Conservation (phyloP, 2,888 invertebrate genomes). For the Deilephila elpenor region DNA sequence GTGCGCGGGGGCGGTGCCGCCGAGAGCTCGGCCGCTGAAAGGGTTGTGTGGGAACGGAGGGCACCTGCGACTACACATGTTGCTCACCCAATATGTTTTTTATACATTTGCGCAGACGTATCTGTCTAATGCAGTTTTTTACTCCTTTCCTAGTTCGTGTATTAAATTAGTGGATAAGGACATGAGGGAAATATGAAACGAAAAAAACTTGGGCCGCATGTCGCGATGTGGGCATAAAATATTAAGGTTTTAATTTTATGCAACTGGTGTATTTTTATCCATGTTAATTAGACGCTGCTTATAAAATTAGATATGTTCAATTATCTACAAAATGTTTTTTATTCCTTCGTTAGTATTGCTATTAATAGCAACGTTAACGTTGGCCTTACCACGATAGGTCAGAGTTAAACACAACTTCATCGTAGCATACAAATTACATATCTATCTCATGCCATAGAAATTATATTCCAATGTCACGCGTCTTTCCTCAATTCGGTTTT, state of each 20-base stretch:
- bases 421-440: conserved; percentile 2
- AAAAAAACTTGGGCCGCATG: conserved; percentile 12
- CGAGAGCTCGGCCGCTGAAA: conserved; percentile 75
- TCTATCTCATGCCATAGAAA: conserved; percentile 6
- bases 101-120: conserved; percentile 78
- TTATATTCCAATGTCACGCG: background rate
- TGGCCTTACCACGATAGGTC: conserved; percentile 3
- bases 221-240: background rate
- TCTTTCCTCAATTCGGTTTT: background rate
- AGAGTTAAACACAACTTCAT: background rate
- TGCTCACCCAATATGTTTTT: conserved; percentile 77
- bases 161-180: conserved; percentile 36
- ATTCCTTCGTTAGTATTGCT: background rate
- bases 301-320: too few relatives aligned
- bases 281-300: background rate
- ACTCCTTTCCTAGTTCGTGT: conserved; percentile 55
- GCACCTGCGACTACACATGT: conserved; percentile 85
- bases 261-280: background rate
- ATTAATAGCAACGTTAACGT: background rate
- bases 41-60: conserved; percentile 85
- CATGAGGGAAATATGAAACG: conserved; percentile 13
- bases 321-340: background rate
- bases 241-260: background rate
- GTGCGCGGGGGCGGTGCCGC: conserved; percentile 58
- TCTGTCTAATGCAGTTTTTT: conserved; percentile 81